Conservation (phyloP, 2,888 invertebrate species). For the Drosophila fungiperda region DNA sequence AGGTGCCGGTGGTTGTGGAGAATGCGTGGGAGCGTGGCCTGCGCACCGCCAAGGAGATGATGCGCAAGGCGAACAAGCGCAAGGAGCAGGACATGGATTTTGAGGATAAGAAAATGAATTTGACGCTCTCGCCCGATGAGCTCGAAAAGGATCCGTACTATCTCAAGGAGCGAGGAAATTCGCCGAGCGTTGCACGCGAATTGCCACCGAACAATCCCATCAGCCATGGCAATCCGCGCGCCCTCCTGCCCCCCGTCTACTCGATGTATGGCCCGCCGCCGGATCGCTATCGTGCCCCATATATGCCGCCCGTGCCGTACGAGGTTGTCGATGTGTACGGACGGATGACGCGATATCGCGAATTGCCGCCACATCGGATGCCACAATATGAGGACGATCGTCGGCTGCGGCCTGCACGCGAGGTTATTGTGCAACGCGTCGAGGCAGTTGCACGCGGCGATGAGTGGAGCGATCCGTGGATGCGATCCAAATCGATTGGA, state of each 20-base stretch:
- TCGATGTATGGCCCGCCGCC: slow-evolving; percentile 83
- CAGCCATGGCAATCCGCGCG: slow-evolving; percentile 53
- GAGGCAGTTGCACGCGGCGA: slow-evolving; percentile 88
- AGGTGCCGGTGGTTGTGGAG: slow-evolving; percentile 88
- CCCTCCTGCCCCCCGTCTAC: slow-evolving; percentile 54
- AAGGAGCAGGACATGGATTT: slow-evolving; percentile 98
- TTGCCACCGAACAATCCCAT: slow-evolving; percentile 75
- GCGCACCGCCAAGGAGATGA: slow-evolving; percentile 97
- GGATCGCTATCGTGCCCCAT: slow-evolving; percentile 78
- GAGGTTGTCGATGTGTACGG: slow-evolving; percentile 85
- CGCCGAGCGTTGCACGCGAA: slow-evolving; percentile 52
- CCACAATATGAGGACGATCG: slow-evolving; percentile 87
- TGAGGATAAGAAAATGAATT: slow-evolving; percentile 97
- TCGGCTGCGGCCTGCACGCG: slow-evolving; percentile 88
- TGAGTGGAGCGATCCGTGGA: slow-evolving; percentile 99
- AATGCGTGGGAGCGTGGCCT: slow-evolving; percentile 98
- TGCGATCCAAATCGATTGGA: slow-evolving; percentile 90
- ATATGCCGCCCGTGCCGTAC: slow-evolving; percentile 74
- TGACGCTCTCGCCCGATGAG: slow-evolving; percentile 91
- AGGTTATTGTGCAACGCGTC: slow-evolving; percentile 92
- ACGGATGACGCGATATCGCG: slow-evolving; percentile 86
- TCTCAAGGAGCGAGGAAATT: slow-evolving; percentile 87
- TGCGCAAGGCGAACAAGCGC: slow-evolving; percentile 95
- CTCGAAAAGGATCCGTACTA: slow-evolving; percentile 90
- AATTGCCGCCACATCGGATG: slow-evolving; percentile 86